These are phyloP conservation scores for Gadus macrocephalus DNA, from an alignment of 2,113 vertebrate genomes.

Conservation along the genomic window DNA sequence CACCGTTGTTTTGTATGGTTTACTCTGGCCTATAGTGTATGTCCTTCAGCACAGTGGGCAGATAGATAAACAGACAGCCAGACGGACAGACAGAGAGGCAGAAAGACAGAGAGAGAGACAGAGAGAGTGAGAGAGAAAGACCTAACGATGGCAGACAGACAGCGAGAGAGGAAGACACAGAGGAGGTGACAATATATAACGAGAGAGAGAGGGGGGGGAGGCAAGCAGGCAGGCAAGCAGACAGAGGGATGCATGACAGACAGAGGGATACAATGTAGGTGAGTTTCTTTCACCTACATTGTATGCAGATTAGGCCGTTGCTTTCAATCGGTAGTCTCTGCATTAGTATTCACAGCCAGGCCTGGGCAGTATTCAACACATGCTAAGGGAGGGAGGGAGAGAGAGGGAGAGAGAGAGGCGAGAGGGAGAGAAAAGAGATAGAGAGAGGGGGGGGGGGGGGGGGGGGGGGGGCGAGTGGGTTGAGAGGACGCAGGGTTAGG, in stretches of 20 bases:
- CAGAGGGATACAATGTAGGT: constrained; percentile 3
- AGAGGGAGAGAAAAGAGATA: too few species aligned
- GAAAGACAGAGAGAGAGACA: constrained; percentile 12
- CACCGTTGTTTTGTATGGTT: too few species aligned
- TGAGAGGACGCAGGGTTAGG: background rate
- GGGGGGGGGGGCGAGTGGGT: background rate
- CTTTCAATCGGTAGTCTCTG: constrained; percentile 19
- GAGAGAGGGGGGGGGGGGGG: background rate
- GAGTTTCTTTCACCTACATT: constrained; percentile 9
- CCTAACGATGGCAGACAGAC: constrained; percentile 52
- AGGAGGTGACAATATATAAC: constrained; percentile 16
- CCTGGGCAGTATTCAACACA: constrained; percentile 50
- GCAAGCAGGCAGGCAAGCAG: background rate
- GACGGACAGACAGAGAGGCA: too few species aligned
- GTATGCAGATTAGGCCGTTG: constrained; percentile 44
- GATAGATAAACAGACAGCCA: too few species aligned
- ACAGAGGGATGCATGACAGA: background rate
- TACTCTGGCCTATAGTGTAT: too few species aligned
- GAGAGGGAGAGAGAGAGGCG: background rate
- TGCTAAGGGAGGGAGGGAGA: constrained; percentile 34
- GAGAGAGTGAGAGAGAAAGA: constrained; percentile 27
- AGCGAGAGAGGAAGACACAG: background rate
- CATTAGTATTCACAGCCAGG: constrained; percentile 57
- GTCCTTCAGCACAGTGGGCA: too few species aligned
- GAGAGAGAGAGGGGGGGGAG: constrained; percentile 13